Percentiles rank a stretch among this genome's conserved stretches.
Evolutionary conservation across 2,888 invertebrate genomes (phyloP).

Genomic region (Drosophila differens): DNA sequence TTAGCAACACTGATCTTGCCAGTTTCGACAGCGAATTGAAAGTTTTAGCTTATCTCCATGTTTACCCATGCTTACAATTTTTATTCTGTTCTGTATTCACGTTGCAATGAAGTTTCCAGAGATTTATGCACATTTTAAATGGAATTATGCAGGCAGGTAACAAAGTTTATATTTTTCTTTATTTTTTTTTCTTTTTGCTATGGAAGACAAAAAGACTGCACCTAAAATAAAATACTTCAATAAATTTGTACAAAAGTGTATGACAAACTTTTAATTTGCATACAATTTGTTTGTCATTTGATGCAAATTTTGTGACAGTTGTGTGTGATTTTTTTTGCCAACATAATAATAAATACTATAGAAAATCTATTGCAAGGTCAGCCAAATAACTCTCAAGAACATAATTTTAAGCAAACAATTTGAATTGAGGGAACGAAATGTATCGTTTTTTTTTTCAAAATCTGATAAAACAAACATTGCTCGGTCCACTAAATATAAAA

Average conservation of each 20-base stretch:
- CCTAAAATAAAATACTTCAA: slow-evolving; percentile 33
- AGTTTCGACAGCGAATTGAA: slow-evolving; percentile 8
- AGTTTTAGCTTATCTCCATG: slow-evolving; percentile 13
- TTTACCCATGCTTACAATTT: neutral
- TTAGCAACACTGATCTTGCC: slow-evolving; percentile 25
- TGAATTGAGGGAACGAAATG: neutral
- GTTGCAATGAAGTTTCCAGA: slow-evolving; percentile 21
- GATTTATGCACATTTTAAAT: slow-evolving; percentile 67
- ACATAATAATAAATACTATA: neutral
- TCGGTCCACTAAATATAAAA: neutral
- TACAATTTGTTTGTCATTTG: slow-evolving; percentile 49
- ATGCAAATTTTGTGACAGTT: slow-evolving; percentile 1
- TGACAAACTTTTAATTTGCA: slow-evolving; percentile 54
- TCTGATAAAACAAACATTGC: neutral
- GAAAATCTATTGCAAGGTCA: neutral
- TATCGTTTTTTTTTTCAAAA: neutral
- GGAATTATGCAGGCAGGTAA: slow-evolving; percentile 41
- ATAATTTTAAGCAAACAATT: neutral
- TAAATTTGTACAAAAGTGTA: slow-evolving; percentile 38
- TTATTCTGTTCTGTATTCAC: neutral
- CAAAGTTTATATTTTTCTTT: neutral
- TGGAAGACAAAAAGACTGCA: slow-evolving; percentile 6
- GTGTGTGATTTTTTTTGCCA: neutral
- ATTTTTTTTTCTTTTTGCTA: neutral
- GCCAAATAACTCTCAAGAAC: neutral